Percentiles rank a stretch among this genome's conserved stretches.
Evolutionary conservation across 2,888 invertebrate genomes (phyloP).

Genomic region (Achlya flavicornis): DNA sequence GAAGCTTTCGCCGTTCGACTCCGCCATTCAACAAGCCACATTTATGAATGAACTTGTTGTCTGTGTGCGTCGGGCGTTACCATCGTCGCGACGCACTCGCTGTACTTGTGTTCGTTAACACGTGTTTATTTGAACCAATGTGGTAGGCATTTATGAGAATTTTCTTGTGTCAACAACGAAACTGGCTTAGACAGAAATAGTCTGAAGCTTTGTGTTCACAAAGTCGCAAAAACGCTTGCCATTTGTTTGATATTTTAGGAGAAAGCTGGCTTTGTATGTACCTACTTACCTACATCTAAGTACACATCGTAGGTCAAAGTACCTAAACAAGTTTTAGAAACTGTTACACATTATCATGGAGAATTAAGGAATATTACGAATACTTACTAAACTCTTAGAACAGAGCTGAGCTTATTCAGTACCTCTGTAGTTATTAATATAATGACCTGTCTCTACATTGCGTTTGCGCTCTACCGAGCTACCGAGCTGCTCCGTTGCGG

Average conservation of each 20-base stretch:
- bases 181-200: constrained; percentile 74
- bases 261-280: neutral
- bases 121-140: constrained; percentile 76
- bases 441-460: neutral
- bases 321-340: no score
- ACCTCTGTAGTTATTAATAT: neutral
- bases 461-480: neutral
- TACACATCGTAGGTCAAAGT: constrained; percentile 18
- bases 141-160: constrained; percentile 81
- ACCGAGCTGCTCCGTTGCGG: no score
- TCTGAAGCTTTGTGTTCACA: constrained; percentile 72
- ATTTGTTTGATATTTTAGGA: constrained; percentile 29
- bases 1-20: constrained; percentile 57
- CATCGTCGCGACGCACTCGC: constrained; percentile 32
- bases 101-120: constrained; percentile 58
- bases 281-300: neutral
- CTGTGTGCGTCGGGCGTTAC: constrained; percentile 57
- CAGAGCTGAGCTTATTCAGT: no score
- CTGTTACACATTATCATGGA: neutral
- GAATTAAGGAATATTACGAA: neutral
- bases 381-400: neutral
- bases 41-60: constrained; percentile 61
- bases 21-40: constrained; percentile 59
- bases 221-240: constrained; percentile 52
- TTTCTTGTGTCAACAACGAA: constrained; percentile 79